Evolutionary conservation across 92 coral and sea anemone genomes (phyloP).

Genomic region (Diadumene lineata): DNA sequence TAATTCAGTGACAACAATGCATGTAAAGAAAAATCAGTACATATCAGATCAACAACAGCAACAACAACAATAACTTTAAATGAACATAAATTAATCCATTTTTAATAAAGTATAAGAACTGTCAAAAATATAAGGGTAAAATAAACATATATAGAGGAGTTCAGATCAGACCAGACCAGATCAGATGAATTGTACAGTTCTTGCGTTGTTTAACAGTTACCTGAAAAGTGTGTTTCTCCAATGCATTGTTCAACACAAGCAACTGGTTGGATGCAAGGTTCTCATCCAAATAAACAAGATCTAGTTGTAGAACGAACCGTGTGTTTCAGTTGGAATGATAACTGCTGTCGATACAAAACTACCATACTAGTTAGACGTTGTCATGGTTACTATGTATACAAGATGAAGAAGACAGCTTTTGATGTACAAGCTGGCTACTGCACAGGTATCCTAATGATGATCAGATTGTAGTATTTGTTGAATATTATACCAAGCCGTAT

Average conservation of each 20-base stretch:
- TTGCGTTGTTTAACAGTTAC: slow-evolving; percentile 9
- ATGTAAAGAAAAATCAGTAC: too few species aligned
- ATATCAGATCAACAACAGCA: too few species aligned
- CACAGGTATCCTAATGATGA: neutral
- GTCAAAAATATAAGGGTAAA: too few species aligned
- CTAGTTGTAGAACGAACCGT: slow-evolving; percentile 25
- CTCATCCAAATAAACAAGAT: slow-evolving; percentile 22
- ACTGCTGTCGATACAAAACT: slow-evolving; percentile 30
- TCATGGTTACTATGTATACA: slow-evolving; percentile 32
- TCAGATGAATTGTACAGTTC: neutral
- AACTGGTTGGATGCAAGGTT: slow-evolving; percentile 38
- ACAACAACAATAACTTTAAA: too few species aligned
- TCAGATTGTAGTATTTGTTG: too few species aligned
- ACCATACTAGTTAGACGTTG: slow-evolving; percentile 15
- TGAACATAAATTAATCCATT: too few species aligned
- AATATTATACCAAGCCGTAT: too few species aligned
- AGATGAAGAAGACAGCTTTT: neutral
- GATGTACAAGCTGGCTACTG: neutral
- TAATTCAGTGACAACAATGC: too few species aligned
- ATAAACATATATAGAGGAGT: neutral
- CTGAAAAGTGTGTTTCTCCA: slow-evolving; percentile 24
- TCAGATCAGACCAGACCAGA: too few species aligned
- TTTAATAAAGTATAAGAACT: too few species aligned
- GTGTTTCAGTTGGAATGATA: slow-evolving; percentile 37
- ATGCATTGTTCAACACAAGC: slow-evolving; percentile 38